Evolutionary conservation across 2,797 vertebrate genomes (phyloP).

Genomic region (Enteromius treurensis): DNA sequence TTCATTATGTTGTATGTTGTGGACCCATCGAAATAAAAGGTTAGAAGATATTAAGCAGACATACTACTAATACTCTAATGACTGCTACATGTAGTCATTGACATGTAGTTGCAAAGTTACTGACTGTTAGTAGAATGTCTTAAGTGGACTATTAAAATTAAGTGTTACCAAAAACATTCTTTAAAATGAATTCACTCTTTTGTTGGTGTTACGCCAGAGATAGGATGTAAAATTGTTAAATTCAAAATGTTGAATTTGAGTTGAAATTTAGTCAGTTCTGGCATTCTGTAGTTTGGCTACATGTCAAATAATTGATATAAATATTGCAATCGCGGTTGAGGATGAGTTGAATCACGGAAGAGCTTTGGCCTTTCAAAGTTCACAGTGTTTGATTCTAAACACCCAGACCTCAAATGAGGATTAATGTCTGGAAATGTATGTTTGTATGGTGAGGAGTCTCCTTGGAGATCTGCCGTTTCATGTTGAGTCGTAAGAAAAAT

Average conservation of each 20-base stretch:
- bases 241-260: neutral
- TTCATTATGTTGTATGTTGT: too few relatives aligned
- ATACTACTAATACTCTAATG: too few relatives aligned
- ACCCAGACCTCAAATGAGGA: slow-evolving; percentile 11
- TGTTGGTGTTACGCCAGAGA: neutral
- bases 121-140: too few relatives aligned
- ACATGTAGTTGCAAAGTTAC: too few relatives aligned
- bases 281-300: neutral
- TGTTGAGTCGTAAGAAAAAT: slow-evolving; percentile 30
- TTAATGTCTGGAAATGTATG: slow-evolving; percentile 12
- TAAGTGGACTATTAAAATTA: too few relatives aligned
- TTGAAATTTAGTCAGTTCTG: neutral
- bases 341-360: slow-evolving; percentile 31
- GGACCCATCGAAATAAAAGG: too few relatives aligned
- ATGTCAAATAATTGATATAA: neutral
- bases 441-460: slow-evolving; percentile 38
- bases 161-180: neutral
- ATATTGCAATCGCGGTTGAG: neutral
- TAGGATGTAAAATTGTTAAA: neutral
- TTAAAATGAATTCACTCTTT: neutral
- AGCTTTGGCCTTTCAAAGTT: slow-evolving; percentile 23
- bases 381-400: slow-evolving; percentile 22
- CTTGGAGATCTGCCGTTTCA: slow-evolving; percentile 17
- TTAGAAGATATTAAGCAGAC: too few relatives aligned
- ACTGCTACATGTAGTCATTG: too few relatives aligned